Percentiles rank a stretch among this genome's conserved stretches.
phyloP scores from a whole-genome alignment of 1,140 invertebrate genomes.

The Leptonema lineaticorne region DNA sequence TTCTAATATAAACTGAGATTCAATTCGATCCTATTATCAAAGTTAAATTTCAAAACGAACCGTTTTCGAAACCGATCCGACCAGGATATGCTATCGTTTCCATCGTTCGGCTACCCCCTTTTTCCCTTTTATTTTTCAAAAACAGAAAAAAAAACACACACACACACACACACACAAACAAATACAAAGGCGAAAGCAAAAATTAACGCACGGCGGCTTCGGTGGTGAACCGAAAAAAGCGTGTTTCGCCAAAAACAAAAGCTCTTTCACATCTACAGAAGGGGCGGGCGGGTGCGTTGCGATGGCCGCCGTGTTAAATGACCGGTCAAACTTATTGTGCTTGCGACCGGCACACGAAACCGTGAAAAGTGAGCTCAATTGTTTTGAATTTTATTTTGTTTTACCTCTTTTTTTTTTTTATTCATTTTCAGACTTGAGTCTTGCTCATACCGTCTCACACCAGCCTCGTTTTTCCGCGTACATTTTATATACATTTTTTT shows the following conservation, averaged over 20 bases:
- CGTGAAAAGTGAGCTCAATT: slow-evolving; percentile 13
- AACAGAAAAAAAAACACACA: too few species aligned
- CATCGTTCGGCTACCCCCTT: too few species aligned
- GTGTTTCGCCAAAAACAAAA: not conserved
- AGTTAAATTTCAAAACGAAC: too few species aligned
- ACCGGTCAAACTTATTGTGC: slow-evolving; percentile 37
- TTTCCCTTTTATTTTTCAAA: too few species aligned
- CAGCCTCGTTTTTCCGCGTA: not conserved
- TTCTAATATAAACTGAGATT: too few species aligned
- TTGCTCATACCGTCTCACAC: too few species aligned
- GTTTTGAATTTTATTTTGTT: slow-evolving; percentile 9
- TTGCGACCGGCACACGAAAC: not conserved
- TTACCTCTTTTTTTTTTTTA: not conserved
- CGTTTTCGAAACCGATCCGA: too few species aligned
- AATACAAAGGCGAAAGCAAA: not conserved
- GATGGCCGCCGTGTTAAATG: slow-evolving; percentile 38
- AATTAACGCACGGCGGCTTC: too few species aligned
- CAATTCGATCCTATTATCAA: too few species aligned
- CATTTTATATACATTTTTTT: not conserved
- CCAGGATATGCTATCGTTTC: too few species aligned
- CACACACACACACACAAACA: too few species aligned
- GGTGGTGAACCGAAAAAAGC: not conserved
- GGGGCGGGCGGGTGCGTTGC: not conserved
- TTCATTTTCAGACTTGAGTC: too few species aligned
- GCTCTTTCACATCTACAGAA: not conserved